A percentile compares a stretch with the other conserved stretches of the same genome.
Conservation (phyloP, 1,140 invertebrate genomes). For the Phenacoccus solenopsis region DNA sequence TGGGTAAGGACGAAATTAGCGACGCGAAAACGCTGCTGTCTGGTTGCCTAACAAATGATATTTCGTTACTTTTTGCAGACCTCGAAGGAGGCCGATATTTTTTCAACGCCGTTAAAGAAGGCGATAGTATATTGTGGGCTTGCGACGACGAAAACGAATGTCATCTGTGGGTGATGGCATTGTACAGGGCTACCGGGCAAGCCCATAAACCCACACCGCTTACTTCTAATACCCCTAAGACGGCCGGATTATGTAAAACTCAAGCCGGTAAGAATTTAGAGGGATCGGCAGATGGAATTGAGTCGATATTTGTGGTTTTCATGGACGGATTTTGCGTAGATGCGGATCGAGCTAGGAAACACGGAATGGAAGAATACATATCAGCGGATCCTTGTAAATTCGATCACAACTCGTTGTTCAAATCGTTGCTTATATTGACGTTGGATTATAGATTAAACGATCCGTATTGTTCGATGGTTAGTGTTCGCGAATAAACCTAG, state of each 20-base stretch:
- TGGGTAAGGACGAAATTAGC: slow-evolving; percentile 39
- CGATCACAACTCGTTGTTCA: slow-evolving; percentile 86
- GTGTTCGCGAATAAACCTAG: neutral
- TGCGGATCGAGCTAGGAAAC: slow-evolving; percentile 90
- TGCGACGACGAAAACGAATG: slow-evolving; percentile 97
- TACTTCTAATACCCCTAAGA: slow-evolving; percentile 67
- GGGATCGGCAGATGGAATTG: too few species aligned
- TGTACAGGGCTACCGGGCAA: slow-evolving; percentile 97
- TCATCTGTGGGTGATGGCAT: slow-evolving; percentile 96
- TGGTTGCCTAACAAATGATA: neutral
- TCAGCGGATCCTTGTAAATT: slow-evolving; percentile 95
- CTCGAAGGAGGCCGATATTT: slow-evolving; percentile 82
- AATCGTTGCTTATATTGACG: slow-evolving; percentile 78
- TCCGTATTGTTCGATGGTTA: slow-evolving; percentile 88
- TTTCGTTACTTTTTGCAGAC: slow-evolving; percentile 37
- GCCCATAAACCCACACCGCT: slow-evolving; percentile 96
- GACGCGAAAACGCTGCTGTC: neutral
- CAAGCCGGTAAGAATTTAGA: slow-evolving; percentile 73
- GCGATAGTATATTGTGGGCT: slow-evolving; percentile 92
- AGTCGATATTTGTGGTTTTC: too few species aligned
- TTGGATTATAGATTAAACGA: slow-evolving; percentile 92
- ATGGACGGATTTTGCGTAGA: slow-evolving; percentile 45
- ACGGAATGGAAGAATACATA: slow-evolving; percentile 98
- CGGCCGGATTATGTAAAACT: slow-evolving; percentile 74
- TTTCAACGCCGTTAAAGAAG: slow-evolving; percentile 97